These are phyloP conservation scores for Enteromius anoplus DNA, from an alignment of 2,797 vertebrate species.

Conservation along the genomic window DNA sequence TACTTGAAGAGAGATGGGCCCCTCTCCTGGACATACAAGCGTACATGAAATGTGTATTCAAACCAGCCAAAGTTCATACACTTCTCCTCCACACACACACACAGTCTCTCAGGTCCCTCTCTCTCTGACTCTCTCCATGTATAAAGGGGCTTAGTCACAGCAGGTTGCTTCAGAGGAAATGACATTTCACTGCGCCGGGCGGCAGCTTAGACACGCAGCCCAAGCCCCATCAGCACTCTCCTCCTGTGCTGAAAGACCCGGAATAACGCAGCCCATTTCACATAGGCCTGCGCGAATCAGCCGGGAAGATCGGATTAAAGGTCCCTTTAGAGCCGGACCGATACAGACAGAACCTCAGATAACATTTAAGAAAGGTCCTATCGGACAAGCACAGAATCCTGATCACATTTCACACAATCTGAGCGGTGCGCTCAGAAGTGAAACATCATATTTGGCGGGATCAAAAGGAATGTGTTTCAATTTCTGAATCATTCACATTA, in stretches of 20 bases:
- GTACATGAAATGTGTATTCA: slow-evolving; percentile 3
- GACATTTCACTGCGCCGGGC: slow-evolving; percentile 55
- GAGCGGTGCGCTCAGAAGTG: neutral
- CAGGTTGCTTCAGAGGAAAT: slow-evolving; percentile 58
- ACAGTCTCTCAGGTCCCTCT: slow-evolving; percentile 19
- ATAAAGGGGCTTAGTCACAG: slow-evolving; percentile 56
- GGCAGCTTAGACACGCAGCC: slow-evolving; percentile 47
- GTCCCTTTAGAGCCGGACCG: slow-evolving; percentile 33
- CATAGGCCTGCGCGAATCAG: slow-evolving; percentile 14
- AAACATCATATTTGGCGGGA: neutral
- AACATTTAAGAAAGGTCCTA: slow-evolving; percentile 46
- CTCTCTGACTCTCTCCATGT: slow-evolving; percentile 36
- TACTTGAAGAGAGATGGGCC: neutral
- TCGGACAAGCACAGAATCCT: slow-evolving; percentile 37
- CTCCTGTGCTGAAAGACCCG: slow-evolving; percentile 24
- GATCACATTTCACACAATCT: slow-evolving; percentile 42
- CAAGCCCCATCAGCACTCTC: slow-evolving; percentile 37
- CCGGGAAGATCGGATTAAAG: slow-evolving; percentile 41
- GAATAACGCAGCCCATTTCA: slow-evolving; percentile 38
- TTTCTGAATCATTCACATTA: slow-evolving; percentile 18
- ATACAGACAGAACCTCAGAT: slow-evolving; percentile 43
- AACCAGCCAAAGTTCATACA: neutral
- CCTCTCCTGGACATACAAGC: neutral
- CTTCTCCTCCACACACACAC: slow-evolving; percentile 8
- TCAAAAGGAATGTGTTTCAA: slow-evolving; percentile 3